A percentile compares a stretch with the other conserved stretches of the same genome.
Conservation (phyloP, 2,888 invertebrate genomes). For the Isoperla grammatica region DNA sequence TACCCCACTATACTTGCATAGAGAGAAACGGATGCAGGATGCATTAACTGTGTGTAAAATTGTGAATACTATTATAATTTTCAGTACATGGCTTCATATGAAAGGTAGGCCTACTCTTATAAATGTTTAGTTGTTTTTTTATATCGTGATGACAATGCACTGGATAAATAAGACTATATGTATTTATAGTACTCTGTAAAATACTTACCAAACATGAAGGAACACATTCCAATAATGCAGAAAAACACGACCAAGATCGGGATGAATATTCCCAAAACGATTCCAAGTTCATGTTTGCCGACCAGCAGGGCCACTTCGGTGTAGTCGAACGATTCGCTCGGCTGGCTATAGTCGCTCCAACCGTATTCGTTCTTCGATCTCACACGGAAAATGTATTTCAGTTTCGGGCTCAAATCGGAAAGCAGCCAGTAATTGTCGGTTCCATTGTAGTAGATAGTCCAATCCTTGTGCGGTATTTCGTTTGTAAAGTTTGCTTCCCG, state of each 20-base stretch:
- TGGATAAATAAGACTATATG: too few species aligned
- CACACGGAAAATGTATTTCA: constrained; percentile 66
- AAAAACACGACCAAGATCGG: constrained; percentile 48
- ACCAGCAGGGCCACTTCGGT: constrained; percentile 47
- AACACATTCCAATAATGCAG: constrained; percentile 44
- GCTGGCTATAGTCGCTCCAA: constrained; percentile 70
- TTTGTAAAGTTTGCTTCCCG: constrained; percentile 37
- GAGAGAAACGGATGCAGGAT: too few species aligned
- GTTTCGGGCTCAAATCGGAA: constrained; percentile 55
- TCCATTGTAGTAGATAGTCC: constrained; percentile 69
- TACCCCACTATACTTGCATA: too few species aligned
- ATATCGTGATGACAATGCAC: too few species aligned
- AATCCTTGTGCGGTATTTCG: constrained; percentile 41
- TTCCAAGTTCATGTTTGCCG: constrained; percentile 49
- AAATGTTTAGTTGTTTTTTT: too few species aligned
- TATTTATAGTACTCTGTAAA: too few species aligned
- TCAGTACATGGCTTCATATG: too few species aligned
- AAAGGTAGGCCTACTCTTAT: too few species aligned
- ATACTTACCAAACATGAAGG: constrained; percentile 50
- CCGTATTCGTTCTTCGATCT: constrained; percentile 75
- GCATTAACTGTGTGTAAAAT: too few species aligned
- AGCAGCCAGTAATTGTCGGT: constrained; percentile 78
- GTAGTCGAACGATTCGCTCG: constrained; percentile 58
- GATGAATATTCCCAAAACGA: constrained; percentile 59
- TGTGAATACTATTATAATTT: too few species aligned